Evolutionary conservation across 2,797 vertebrate species (phyloP), one percentile per base, ranked within the genome.

Genomic region (Acanthis flammea): DNA sequence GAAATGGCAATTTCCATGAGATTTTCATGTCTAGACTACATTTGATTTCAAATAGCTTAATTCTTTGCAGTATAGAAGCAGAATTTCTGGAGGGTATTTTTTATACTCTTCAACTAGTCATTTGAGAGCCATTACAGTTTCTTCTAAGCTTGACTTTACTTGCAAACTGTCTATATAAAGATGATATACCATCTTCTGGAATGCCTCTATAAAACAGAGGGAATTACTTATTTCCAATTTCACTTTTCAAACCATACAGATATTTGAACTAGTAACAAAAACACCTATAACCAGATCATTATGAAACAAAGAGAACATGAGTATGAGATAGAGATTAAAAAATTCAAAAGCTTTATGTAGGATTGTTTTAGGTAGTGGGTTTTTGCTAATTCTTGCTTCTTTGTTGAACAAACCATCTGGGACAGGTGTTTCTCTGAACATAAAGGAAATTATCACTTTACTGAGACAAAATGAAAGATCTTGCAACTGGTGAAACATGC

Each of bases 1-100:
- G 86, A 95, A 91, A 84, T 71, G 9, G 31, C 27, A 73, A 45
- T 88, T 94, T 92, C 50, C 18, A 27, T 45, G 31, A 94, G 51
- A 92, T 54, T 86, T 90, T 82, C 19, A 24, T 54, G 53, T 78
- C 78, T 90, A 92, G 75, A 86, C 50, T 25, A 23, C 6, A n/a
- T 88, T 89, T 91, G 73, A 62, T 86, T 93, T 86, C 77, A 42
- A 77, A 44, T 68, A 86, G 76, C 57, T 91, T 79, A 90, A 79
- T 91, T 94, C 67, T 74, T 95, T 88, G 78, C 41, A 62, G 60
- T 65, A 84, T 16, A 74, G 63, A 72, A 90, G 44, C 24, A 86
- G 44, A 86, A 78, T 94, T 95, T 94, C 92, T 88, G 54, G 84
- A 88, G 87, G 76, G 44, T 88, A 18, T 70, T 86, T 92, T 91